A percentile compares a stretch with the other conserved stretches of the same genome.
These are phyloP conservation scores for Limnodromus scolopaceus DNA, from an alignment of 2,797 vertebrate species.

Conservation along the genomic window DNA sequence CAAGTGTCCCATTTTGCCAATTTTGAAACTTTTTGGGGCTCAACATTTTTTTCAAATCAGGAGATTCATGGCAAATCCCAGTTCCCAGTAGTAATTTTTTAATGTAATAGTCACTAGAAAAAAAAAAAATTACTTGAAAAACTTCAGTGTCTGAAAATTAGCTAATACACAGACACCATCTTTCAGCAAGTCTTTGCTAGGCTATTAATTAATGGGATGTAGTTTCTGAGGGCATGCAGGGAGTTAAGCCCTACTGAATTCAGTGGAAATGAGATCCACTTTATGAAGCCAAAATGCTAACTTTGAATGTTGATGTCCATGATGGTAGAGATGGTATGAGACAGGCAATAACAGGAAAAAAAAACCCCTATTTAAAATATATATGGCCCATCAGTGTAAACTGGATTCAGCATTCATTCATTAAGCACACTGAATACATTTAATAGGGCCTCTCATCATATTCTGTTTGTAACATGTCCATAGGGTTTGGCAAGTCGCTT, in stretches of 20 bases:
- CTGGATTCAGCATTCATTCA: neutral
- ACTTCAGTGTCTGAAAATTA: neutral
- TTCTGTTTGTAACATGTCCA: neutral
- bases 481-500: neutral
- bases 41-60: neutral
- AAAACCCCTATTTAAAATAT: neutral
- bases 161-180: neutral
- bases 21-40: neutral
- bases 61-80: neutral
- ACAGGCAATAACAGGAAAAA: neutral
- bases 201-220: neutral
- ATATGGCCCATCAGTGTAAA: neutral
- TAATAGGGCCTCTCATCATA: neutral
- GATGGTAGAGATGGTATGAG: neutral
- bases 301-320: neutral
- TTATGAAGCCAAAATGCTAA: neutral
- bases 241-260: neutral
- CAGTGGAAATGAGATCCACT: neutral
- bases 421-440: neutral
- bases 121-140: neutral
- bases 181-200: neutral
- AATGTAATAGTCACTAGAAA: neutral
- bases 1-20: neutral
- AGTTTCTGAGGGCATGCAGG: neutral
- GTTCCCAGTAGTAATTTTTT: neutral